Percentiles rank a stretch among this genome's conserved stretches.
phyloP scores from a whole-genome alignment of 2,888 invertebrate species.

The Synergus japonicus region DNA sequence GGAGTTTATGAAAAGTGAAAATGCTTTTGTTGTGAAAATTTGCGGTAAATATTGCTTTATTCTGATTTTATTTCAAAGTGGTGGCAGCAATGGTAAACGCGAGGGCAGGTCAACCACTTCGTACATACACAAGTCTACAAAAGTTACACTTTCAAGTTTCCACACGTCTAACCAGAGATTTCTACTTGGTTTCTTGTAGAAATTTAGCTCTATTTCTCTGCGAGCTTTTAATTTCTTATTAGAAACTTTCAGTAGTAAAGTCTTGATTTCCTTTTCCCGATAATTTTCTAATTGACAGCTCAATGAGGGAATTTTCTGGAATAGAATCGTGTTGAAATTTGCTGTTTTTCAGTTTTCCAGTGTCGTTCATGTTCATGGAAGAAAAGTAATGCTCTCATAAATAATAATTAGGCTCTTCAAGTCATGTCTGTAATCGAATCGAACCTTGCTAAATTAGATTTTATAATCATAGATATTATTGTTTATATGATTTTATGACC shows the following conservation, averaged over 20 bases:
- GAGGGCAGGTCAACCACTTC: constrained; percentile 71
- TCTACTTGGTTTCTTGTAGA: background rate
- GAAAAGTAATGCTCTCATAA: background rate
- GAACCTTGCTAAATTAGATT: background rate
- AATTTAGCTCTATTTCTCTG: background rate
- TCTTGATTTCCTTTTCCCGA: background rate
- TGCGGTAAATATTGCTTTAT: constrained; percentile 28
- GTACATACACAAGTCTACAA: constrained; percentile 51
- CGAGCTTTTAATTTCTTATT: background rate
- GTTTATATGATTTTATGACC: constrained; percentile 32
- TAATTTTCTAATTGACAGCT: background rate
- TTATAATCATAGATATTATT: constrained; percentile 27
- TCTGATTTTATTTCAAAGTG: constrained; percentile 61
- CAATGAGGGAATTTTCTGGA: background rate
- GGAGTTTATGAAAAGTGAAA: background rate
- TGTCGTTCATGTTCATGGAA: background rate
- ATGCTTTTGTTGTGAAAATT: background rate
- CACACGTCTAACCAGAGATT: background rate
- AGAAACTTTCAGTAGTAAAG: background rate
- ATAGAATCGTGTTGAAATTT: background rate
- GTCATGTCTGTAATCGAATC: constrained; percentile 10
- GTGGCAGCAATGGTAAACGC: constrained; percentile 71
- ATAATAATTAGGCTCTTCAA: constrained; percentile 11
- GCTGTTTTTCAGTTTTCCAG: background rate
- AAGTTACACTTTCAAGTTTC: constrained; percentile 12